Evolutionary conservation across 2,113 vertebrate species (phyloP), one percentile per base, ranked within the genome.

Genomic region (Nesoenas mayeri): DNA sequence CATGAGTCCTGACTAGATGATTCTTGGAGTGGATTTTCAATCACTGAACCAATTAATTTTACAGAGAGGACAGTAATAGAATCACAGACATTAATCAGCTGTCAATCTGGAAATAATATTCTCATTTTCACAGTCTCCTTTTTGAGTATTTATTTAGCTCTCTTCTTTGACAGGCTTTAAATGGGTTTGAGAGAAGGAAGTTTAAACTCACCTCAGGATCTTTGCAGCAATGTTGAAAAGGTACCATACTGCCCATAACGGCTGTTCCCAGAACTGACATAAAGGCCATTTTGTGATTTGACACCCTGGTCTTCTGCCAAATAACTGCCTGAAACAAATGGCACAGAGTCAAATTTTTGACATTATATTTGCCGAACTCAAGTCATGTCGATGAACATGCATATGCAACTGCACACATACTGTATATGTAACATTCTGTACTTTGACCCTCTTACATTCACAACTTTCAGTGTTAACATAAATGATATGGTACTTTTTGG

Each of bases 231-330:
- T 99, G 98, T 69, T 98, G 98, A 97, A 99, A 98, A 57, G 98
- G 97, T 72, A 98, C 97, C 98, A 99, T 98, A 97, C 98, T 98
- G 97, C 97, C 93, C 96, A 99, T 98, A 64, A 98, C 42, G 29
- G 98, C 80, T 86, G 98, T 97, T 91, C 99, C 99, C 97, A 99
- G 98, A 58, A 99, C 98, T 53, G 98, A 98, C 94, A 99, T 97
- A 89, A 99, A 98, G 94, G 99, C 99, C 93, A 98, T 98, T 97
- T 98, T 98, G 97, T 98, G 98, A 98, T 99, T 98, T 9, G 98
- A 98, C 92, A 98, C 99, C 96, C 96, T 99, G 96, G 97, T 97
- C 97, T 99, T 99, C 97, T 99, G 99, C 99, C 99, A 99, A 93
- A 99, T 92, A 96, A 98, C 97, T 97, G 98, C 98, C 99, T 99